A percentile compares a stretch with the other conserved stretches of the same genome.
phyloP scores from a whole-genome alignment of 2,797 vertebrate species.

The Thamnophis elegans region DNA sequence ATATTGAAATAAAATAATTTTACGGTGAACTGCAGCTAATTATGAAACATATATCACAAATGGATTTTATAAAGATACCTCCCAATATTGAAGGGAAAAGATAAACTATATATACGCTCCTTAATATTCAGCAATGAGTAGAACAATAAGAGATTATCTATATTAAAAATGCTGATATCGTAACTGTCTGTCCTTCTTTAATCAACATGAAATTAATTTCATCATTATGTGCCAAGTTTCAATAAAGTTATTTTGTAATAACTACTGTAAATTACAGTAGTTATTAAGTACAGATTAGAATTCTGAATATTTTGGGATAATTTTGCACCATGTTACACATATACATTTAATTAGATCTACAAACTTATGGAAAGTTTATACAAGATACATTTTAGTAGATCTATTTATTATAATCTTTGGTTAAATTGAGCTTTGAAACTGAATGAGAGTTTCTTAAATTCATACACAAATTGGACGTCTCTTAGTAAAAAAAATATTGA shows the following conservation, averaged over 20 bases:
- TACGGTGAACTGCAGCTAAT: not conserved
- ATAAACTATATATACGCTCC: not conserved
- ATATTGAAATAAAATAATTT: not conserved
- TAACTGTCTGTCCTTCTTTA: not conserved
- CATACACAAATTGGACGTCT: not conserved
- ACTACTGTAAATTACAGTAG: not conserved
- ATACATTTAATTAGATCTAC: not conserved
- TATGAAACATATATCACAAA: not conserved
- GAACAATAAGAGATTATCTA: not conserved
- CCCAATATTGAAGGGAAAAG: not conserved
- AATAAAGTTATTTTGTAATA: not conserved
- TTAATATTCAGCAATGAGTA: not conserved
- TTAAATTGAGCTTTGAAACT: slow-evolving; percentile 5
- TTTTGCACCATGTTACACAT: not conserved
- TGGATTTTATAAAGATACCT: not conserved
- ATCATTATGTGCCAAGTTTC: rapidly evolving
- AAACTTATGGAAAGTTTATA: not conserved
- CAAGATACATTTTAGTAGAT: not conserved
- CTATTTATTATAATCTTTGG: not conserved
- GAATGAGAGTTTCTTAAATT: not conserved
- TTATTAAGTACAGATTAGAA: not conserved
- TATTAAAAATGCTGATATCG: not conserved
- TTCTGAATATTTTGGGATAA: not conserved
- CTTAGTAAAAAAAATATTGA: slow-evolving; percentile 40
- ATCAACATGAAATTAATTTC: not conserved